These are phyloP conservation scores for Tetraneura akinire DNA, from an alignment of 1,140 invertebrate genomes.

Conservation along the genomic window DNA sequence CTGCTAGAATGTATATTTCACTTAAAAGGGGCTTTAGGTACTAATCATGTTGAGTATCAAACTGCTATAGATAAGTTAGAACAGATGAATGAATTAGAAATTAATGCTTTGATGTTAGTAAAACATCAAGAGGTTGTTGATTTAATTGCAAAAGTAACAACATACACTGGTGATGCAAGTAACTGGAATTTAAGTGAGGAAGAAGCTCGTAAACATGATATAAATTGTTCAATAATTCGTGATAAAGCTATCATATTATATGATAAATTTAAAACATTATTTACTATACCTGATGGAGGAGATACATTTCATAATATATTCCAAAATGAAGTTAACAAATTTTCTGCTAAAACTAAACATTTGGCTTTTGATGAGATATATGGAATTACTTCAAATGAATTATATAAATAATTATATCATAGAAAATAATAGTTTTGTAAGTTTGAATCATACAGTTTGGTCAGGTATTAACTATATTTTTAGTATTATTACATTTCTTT, in stretches of 20 bases:
- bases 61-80: slow-evolving; percentile 66
- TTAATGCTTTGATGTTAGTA: slow-evolving; percentile 79
- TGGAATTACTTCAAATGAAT: slow-evolving; percentile 60
- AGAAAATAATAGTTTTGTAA: not conserved
- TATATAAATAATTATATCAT: slow-evolving; percentile 34
- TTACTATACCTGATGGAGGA: too few species aligned
- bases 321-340: slow-evolving; percentile 62
- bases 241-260: too few species aligned
- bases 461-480: not conserved
- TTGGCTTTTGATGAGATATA: slow-evolving; percentile 64
- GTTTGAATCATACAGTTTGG: not conserved
- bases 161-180: too few species aligned
- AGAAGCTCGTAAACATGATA: too few species aligned
- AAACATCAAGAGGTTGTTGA: too few species aligned
- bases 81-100: slow-evolving; percentile 66
- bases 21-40: slow-evolving; percentile 69
- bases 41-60: slow-evolving; percentile 69
- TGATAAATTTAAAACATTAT: too few species aligned
- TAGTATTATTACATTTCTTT: slow-evolving; percentile 4
- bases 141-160: too few species aligned
- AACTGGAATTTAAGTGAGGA: too few species aligned
- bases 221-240: too few species aligned
- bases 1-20: slow-evolving; percentile 73
- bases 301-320: too few species aligned
- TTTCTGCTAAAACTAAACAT: slow-evolving; percentile 64